Evolutionary conservation across 2,888 invertebrate genomes (phyloP).

Genomic region (Marronus borbonicus): DNA sequence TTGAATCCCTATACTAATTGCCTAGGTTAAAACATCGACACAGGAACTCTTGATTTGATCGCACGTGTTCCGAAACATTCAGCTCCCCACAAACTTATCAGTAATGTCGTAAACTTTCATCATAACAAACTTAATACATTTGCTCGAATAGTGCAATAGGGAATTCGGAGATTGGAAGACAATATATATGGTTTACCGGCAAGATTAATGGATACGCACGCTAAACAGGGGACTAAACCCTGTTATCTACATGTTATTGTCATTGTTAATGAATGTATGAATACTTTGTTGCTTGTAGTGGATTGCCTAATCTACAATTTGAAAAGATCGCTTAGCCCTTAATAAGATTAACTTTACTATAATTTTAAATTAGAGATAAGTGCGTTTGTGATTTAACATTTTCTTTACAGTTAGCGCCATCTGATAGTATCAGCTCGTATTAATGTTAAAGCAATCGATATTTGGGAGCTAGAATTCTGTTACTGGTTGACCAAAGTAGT

Average conservation of each 20-base stretch:
- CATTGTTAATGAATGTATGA: no score
- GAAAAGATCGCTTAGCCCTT: no score
- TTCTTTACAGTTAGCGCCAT: no score
- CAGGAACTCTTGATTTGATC: constrained; percentile 37
- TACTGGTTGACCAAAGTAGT: no score
- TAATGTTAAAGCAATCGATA: no score
- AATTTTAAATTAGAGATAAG: no score
- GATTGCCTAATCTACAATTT: no score
- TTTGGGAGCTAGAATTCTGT: no score
- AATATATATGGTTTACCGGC: constrained; percentile 39
- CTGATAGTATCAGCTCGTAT: no score
- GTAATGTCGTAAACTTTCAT: constrained; percentile 35
- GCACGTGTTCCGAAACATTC: constrained; percentile 17
- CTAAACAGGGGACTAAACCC: not conserved
- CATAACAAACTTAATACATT: constrained; percentile 44
- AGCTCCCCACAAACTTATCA: constrained; percentile 26
- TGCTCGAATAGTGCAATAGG: constrained; percentile 38
- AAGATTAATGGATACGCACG: constrained; percentile 29
- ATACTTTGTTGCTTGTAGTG: no score
- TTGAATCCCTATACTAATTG: constrained; percentile 13
- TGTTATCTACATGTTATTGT: not conserved
- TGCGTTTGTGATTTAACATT: no score
- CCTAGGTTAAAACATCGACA: constrained; percentile 16
- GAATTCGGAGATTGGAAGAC: constrained; percentile 43
- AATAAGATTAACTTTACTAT: no score